Evolutionary conservation across 2,113 vertebrate genomes (phyloP).

Genomic region (Beaufortia kweichowensis): DNA sequence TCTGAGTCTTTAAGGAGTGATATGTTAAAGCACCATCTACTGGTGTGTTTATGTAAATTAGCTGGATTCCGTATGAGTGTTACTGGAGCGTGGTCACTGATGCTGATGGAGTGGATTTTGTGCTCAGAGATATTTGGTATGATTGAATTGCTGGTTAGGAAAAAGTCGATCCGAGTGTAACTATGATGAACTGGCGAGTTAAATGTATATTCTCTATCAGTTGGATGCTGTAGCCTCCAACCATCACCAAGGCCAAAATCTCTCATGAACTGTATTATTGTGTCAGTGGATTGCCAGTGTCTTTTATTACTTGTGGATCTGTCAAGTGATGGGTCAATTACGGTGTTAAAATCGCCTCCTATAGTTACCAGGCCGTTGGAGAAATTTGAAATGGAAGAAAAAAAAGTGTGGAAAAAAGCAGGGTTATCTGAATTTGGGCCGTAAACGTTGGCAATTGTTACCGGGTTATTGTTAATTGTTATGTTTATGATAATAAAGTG

Average conservation of each 20-base stretch:
- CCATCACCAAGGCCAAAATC: background rate
- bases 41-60: too few relatives aligned
- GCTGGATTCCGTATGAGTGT: too few relatives aligned
- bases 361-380: background rate
- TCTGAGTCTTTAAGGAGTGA: background rate
- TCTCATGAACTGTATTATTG: background rate
- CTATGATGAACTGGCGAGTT: background rate
- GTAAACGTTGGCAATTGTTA: too few relatives aligned
- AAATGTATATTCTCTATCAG: background rate
- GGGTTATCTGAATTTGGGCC: too few relatives aligned
- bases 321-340: background rate
- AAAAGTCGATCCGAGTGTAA: background rate
- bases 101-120: background rate
- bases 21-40: background rate
- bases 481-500: too few relatives aligned
- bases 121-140: background rate
- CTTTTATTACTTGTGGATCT: background rate
- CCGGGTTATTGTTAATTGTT: too few relatives aligned
- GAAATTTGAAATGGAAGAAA: background rate
- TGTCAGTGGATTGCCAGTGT: background rate
- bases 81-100: background rate
- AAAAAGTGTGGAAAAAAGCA: background rate
- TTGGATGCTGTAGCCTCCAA: background rate
- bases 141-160: background rate
- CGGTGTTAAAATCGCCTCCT: conserved; percentile 13